Evolutionary conservation across 2,113 vertebrate species (phyloP), one percentile per base, ranked within the genome.

Genomic region (Antigone vipio): DNA sequence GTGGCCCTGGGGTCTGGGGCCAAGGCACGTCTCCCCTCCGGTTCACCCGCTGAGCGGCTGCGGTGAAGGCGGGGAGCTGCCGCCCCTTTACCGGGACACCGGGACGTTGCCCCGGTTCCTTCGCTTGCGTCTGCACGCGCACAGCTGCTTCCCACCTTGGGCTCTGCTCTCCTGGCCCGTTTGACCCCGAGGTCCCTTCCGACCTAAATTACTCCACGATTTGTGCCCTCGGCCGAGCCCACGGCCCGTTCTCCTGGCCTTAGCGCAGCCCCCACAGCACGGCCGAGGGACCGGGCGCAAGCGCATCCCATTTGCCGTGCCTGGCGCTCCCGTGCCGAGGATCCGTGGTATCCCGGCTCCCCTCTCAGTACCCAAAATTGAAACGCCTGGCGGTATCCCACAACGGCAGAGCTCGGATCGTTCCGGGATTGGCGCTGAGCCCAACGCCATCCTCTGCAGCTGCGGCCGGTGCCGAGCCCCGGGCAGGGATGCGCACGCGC

Each of bases 301-400:
- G 69, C 69, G 6, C 9, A 9, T 19, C 63, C 29, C 27, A 1
- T 26, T 21, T 21, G 20, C 69, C 3, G 12, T 11, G 6, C 63
- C 29, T 19, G 34, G 6, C 26, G 67, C 85, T 67, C 34, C 6
- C 1, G 4, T 34, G 52, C 62, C 34, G 6, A 0, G 0, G 15
- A 2, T 8, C 1, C 1, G 19, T 40, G 6, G 9, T 4, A 2
- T 13, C 75, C 81, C 17, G 6, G 24, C 85, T 72, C 45, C 14
- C 26, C 35, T 60, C 20, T 2, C 42, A 8, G 21, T 14, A 6
- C 50, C 23, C 59, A 19, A 38, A 66, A 6, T 35, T 9, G 30
- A 1, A 20, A 8, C 34, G 9, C 27, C 42, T 47, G 16, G 0
- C 18, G 8, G 29, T 6, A 5, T 45, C 75, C 45, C 50, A 0